Evolutionary conservation across 2,797 vertebrate genomes (phyloP).

Genomic region (Takifugu rubripes): DNA sequence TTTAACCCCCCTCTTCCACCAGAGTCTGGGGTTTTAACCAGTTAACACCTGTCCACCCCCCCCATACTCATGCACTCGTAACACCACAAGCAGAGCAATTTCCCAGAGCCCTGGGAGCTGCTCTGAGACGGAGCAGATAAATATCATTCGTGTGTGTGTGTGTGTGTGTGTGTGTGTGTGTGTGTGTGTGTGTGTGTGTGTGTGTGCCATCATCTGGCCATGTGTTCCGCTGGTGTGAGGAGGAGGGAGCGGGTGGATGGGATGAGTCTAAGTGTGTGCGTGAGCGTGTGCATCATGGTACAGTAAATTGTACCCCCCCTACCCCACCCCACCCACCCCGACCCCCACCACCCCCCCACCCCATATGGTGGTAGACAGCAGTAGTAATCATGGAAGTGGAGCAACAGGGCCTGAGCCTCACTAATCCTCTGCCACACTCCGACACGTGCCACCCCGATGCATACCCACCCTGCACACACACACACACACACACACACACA

Average conservation of each 20-base stretch:
- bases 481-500: slow-evolving; percentile 14
- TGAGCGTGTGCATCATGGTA: slow-evolving; percentile 30
- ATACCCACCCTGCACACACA: slow-evolving; percentile 37
- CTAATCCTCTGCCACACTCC: slow-evolving; percentile 76
- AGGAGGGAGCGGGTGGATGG: slow-evolving; percentile 18
- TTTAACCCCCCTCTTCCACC: slow-evolving; percentile 51
- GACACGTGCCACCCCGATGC: slow-evolving; percentile 74
- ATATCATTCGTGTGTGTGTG: slow-evolving; percentile 37
- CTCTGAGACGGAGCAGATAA: no score
- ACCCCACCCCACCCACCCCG: slow-evolving; percentile 15
- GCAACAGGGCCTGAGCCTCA: slow-evolving; percentile 74
- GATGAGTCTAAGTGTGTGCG: slow-evolving; percentile 5
- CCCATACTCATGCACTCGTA: slow-evolving; percentile 55
- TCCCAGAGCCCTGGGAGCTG: not conserved
- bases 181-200: slow-evolving; percentile 20
- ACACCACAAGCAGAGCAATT: slow-evolving; percentile 9
- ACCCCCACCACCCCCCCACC: slow-evolving; percentile 53
- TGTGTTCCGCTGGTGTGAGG: slow-evolving; percentile 24
- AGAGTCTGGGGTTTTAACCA: slow-evolving; percentile 59
- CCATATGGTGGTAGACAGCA: slow-evolving; percentile 78
- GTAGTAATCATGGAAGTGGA: slow-evolving; percentile 81
- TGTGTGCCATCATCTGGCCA: slow-evolving; percentile 13
- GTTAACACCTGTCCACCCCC: slow-evolving; percentile 59
- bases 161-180: slow-evolving; percentile 8
- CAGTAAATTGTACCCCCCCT: slow-evolving; percentile 33